Base-by-base conservation (phyloP, 2,113 vertebrate genomes). In the Muntiacus reevesi region DNA sequence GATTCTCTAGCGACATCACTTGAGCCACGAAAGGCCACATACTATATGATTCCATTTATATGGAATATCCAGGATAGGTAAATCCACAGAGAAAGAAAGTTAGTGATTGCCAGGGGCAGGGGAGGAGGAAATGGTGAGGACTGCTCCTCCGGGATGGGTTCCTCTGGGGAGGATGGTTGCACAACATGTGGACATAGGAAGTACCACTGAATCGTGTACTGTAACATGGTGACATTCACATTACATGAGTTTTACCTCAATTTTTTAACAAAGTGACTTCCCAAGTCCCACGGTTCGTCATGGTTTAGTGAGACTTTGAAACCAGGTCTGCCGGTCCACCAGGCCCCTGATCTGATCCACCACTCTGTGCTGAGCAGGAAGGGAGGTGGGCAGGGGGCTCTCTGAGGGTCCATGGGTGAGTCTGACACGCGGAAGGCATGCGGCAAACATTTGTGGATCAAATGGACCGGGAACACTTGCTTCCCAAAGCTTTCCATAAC, bases 391-490 rank as follows among this genome's bases (percentile, higher is more conserved):
- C n/a, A 14, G 6, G 0, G 27, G 62, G 8, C 13, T 33, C 36
- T 43, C 86, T 1, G 3, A 71, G 45, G 28, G 9, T 85, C 50
- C 5, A 0, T 2, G 6, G 13, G n/a, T 23, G 47, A 36, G 45
- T 5, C 1, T 45, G n/a, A n/a, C 9, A 3, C 0, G 1, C 0
- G 3, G 30, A 23, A 79, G 59, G 62, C 14, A n/a, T 40, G 3
- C 1, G 1, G 27, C 13, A 43, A 62, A n/a, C 6, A 23, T 23
- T 5, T 55, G 25, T n/a, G 30, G 7, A 47, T 78, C 11, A 36
- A 21, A 30, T 4, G 50, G 36, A 11, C 28, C 36, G 7, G 11
- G 45, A 25, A 3, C 28, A 14, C 23, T 25, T 33, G 40, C 47
- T 33, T 2, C 47, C 87, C 47, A 21, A 43, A 81, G 36, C 78